Percentiles rank a stretch among this genome's conserved stretches.
These are phyloP conservation scores for Cheilosia vernalis DNA, from an alignment of 2,888 invertebrate species.

Conservation along the genomic window DNA sequence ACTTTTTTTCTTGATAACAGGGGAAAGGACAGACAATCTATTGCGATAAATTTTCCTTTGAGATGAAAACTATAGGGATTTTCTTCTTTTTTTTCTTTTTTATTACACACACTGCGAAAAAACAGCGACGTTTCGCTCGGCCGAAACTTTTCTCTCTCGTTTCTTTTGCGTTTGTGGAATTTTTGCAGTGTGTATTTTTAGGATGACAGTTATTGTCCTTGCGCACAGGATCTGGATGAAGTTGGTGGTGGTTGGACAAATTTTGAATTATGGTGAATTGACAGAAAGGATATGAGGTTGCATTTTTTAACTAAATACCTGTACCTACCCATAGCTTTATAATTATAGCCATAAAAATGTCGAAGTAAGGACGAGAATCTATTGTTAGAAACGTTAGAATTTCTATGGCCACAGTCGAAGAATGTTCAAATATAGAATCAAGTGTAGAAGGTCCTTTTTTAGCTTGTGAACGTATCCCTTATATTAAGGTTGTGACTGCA, in stretches of 20 bases:
- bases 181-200: conserved; percentile 73
- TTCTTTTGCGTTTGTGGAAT: conserved; percentile 64
- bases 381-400: not conserved
- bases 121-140: conserved; percentile 75
- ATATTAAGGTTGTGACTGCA: not conserved
- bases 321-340: not conserved
- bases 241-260: conserved; percentile 38
- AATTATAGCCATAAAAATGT: not conserved
- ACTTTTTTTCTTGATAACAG: conserved; percentile 11
- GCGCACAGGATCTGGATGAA: conserved; percentile 70
- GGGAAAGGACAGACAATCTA: conserved; percentile 1
- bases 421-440: not conserved
- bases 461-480: conserved; percentile 1
- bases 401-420: too few relatives aligned
- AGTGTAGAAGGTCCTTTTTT: not conserved
- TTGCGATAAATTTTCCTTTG: conserved; percentile 17
- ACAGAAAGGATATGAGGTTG: conserved; percentile 40
- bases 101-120: conserved; percentile 72
- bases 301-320: not conserved
- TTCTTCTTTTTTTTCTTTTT: conserved; percentile 38
- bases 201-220: conserved; percentile 60
- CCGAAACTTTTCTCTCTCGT: conserved; percentile 74
- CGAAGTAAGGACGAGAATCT: not conserved
- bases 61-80: conserved; percentile 34
- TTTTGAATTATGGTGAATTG: conserved; percentile 9